phyloP scores from a whole-genome alignment of 2,888 invertebrate genomes.

The Aleiodes testaceus region DNA sequence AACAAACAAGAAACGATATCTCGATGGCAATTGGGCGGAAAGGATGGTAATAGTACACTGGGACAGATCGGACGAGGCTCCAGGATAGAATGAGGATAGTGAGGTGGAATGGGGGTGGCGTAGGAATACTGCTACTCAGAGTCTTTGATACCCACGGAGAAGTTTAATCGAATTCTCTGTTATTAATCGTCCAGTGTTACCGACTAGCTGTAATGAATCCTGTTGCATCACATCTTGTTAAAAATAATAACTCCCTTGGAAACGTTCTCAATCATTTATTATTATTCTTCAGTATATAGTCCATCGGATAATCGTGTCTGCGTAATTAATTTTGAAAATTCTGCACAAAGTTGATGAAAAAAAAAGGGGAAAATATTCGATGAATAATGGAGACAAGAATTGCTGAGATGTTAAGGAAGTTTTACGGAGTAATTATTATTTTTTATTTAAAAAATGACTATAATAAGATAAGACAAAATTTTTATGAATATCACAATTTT shows the following conservation, averaged over 20 bases:
- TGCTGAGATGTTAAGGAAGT: neutral
- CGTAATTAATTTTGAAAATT: conserved; percentile 14
- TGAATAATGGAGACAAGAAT: conserved; percentile 9
- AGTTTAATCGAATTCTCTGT: conserved; percentile 53
- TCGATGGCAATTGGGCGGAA: conserved; percentile 43
- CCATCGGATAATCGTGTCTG: neutral
- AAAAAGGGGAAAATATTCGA: neutral
- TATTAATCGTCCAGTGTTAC: conserved; percentile 50
- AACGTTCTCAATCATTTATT: conserved; percentile 2
- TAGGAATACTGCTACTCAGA: too few relatives aligned
- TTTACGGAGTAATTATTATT: neutral
- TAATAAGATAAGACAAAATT: too few relatives aligned
- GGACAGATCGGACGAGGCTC: conserved; percentile 1
- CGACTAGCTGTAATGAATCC: conserved; percentile 40
- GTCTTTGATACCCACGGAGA: conserved; percentile 38
- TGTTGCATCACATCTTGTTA: conserved; percentile 19
- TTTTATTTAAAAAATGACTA: too few relatives aligned
- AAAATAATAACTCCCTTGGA: conserved; percentile 14
- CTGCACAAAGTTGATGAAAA: neutral
- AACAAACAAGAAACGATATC: conserved; percentile 47
- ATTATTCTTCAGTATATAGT: neutral
- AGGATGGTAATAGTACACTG: conserved; percentile 25
- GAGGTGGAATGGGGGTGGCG: neutral
- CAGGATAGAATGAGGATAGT: conserved; percentile 18
- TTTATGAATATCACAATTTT: too few relatives aligned